phyloP scores from a whole-genome alignment of 2,888 invertebrate species.

The Cephus runcator region DNA sequence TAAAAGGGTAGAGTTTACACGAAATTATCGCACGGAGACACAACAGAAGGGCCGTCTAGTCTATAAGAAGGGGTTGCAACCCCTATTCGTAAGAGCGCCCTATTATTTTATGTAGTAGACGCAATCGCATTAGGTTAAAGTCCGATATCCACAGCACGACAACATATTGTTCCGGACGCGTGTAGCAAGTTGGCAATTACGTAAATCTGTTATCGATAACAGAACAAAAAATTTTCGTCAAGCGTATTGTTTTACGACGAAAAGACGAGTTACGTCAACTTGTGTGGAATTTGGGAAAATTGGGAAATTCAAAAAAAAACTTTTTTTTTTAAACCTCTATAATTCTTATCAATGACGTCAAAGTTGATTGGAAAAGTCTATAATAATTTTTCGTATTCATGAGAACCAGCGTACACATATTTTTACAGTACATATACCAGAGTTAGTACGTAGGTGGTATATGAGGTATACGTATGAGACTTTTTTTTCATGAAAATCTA shows the following conservation, averaged over 20 bases:
- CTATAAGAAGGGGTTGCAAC: background rate
- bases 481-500: background rate
- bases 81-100: background rate
- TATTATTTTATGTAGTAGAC: background rate
- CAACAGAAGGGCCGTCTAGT: background rate
- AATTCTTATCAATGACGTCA: background rate
- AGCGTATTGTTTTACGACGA: background rate
- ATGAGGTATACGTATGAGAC: too few relatives aligned
- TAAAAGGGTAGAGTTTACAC: background rate
- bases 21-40: background rate
- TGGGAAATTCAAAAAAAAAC: too few relatives aligned
- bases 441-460: background rate
- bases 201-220: background rate
- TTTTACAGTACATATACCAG: background rate
- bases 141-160: background rate
- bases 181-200: background rate
- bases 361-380: background rate
- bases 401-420: background rate
- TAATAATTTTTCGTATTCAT: background rate
- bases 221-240: background rate
- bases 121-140: background rate
- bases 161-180: background rate
- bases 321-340: background rate
- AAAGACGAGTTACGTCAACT: background rate
- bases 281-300: background rate